Evolutionary conservation across 2,797 vertebrate genomes (phyloP).

Genomic region (Clarias platycephalus): DNA sequence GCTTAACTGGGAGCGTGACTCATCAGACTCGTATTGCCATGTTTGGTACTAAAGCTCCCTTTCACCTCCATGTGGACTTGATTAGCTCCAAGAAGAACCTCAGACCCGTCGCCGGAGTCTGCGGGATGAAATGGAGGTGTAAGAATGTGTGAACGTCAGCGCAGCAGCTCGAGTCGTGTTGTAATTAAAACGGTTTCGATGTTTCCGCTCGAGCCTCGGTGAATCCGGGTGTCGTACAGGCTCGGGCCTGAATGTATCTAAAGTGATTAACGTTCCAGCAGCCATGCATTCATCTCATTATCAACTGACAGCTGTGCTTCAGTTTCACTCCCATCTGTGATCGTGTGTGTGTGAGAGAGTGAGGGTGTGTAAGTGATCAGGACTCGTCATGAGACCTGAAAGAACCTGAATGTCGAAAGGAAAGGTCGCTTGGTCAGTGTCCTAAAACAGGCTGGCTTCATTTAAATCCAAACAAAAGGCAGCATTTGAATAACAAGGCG

Average conservation of each 20-base stretch:
- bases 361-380: not conserved
- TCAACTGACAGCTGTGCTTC: not conserved
- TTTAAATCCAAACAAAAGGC: not conserved
- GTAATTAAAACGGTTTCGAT: not conserved
- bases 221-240: not conserved
- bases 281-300: not conserved
- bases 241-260: not conserved
- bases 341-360: not conserved
- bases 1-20: constrained; percentile 53
- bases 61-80: constrained; percentile 50
- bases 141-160: not conserved
- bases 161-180: not conserved
- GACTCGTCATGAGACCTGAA: not conserved
- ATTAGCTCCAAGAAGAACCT: constrained; percentile 42
- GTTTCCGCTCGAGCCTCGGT: not conserved
- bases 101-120: not conserved
- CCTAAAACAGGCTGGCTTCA: not conserved
- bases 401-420: not conserved
- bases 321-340: not conserved
- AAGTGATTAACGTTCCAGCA: constrained; percentile 2
- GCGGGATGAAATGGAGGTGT: not conserved
- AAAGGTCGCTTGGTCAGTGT: not conserved
- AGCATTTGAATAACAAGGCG: constrained; percentile 13
- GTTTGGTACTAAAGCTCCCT: constrained; percentile 52
- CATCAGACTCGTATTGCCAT: constrained; percentile 55